phyloP scores from a whole-genome alignment of 2,113 vertebrate genomes.

The Turdus rufiventris region DNA sequence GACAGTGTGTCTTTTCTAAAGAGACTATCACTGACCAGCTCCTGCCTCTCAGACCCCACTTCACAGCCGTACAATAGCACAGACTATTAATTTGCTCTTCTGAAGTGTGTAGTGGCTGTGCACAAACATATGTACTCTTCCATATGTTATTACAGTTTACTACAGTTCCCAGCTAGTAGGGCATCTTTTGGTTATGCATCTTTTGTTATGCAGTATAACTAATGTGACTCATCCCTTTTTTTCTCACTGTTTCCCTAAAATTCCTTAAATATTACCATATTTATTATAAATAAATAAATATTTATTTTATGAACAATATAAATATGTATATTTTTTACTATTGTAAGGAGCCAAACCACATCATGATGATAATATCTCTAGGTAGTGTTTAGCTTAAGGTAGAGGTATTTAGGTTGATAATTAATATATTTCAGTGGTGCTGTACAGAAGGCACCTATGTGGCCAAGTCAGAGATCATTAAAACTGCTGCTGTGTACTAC shows the following conservation, averaged over 20 bases:
- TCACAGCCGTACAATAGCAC: not conserved
- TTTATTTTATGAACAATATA: not conserved
- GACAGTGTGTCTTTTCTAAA: not conserved
- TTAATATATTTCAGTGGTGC: not conserved
- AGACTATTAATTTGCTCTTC: not conserved
- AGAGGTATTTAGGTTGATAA: not conserved
- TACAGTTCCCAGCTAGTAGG: not conserved
- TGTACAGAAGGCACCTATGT: rapidly evolving
- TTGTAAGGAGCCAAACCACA: not conserved
- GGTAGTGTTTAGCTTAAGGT: not conserved
- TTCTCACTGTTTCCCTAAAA: not conserved
- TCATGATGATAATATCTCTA: not conserved
- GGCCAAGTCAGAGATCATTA: not conserved
- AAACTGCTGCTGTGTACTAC: not conserved
- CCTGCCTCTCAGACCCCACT: not conserved
- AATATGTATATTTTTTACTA: not conserved
- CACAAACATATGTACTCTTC: not conserved
- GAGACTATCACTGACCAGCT: not conserved
- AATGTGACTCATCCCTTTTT: not conserved
- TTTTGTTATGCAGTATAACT: not conserved
- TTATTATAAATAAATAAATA: not conserved
- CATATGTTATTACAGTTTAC: not conserved
- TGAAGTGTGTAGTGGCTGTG: not conserved
- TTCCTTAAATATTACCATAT: not conserved
- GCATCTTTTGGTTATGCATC: not conserved